Percentiles rank a stretch among this genome's conserved stretches.
phyloP scores from a whole-genome alignment of 2,113 vertebrate species.

The Centropus bengalensis region DNA sequence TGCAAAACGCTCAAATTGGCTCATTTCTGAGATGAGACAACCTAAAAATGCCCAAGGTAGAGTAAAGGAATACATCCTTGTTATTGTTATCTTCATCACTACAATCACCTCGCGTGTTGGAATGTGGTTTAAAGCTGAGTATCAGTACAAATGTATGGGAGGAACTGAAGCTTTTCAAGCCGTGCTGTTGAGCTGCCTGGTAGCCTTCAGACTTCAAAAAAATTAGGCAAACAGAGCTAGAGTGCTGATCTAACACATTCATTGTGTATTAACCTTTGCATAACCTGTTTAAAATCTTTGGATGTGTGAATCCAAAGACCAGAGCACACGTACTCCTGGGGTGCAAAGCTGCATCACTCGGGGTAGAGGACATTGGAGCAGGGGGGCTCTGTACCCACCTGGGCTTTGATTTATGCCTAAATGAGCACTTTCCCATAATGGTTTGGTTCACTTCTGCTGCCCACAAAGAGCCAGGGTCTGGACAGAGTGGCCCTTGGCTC shows the following conservation, averaged over 20 bases:
- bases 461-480: not conserved
- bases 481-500: rapidly evolving
- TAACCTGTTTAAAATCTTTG: slow-evolving; percentile 59
- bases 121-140: rapidly evolving
- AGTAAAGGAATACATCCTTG: not conserved
- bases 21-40: not conserved
- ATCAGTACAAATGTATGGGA: rapidly evolving
- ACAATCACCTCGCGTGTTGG: rapidly evolving
- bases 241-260: slow-evolving; percentile 33
- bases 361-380: not conserved
- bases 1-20: not conserved
- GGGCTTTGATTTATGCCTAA: not conserved
- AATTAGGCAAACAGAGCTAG: slow-evolving; percentile 52
- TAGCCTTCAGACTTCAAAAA: slow-evolving; percentile 21
- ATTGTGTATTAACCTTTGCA: slow-evolving; percentile 67
- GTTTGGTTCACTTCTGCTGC: rapidly evolving
- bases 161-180: not conserved
- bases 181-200: slow-evolving; percentile 4
- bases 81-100: not conserved
- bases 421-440: rapidly evolving
- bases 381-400: not conserved
- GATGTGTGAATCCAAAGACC: slow-evolving; percentile 16
- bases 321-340: not conserved
- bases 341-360: not conserved
- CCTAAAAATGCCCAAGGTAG: not conserved